Base-by-base conservation (phyloP, 2,113 vertebrate genomes). In the Charina bottae region DNA sequence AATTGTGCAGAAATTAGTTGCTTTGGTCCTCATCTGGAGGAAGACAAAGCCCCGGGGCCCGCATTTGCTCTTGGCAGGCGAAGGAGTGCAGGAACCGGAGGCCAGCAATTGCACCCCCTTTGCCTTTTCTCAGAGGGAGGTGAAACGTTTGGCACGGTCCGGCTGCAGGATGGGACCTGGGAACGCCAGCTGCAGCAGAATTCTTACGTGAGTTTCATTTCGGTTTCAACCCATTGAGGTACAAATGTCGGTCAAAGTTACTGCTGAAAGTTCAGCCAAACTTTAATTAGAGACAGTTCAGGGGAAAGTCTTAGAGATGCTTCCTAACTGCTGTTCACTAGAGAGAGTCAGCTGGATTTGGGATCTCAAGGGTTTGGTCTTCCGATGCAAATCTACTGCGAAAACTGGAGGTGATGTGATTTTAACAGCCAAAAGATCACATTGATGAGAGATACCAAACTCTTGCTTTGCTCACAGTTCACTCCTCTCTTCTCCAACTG, bases 11-110 rank as follows among this genome's bases (percentile, higher is more conserved):
- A 55, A 93, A 96, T 94, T 95, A 95, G 96, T 96, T 96, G 89
- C n/a, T 96, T 94, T 95, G 94, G 92, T 96, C 94, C 94, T 91
- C 94, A 84, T 92, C 90, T 96, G 95, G 93, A 97, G 86, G 6
- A 0, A 87, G 92, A 94, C 83, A 68, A 15, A 72, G 90, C 94
- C 95, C 72, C 62, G 88, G 90, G 93, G 95, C 90, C 89, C 94
- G 84, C 92, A 83, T 93, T 93, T 90, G 91, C 90, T 94, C 72
- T 95, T 96, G 96, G 95, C 96, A 96, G 92, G 90, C 53, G 58
- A 93, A 33, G 85, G 37, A 93, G 95, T 96, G 87, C 91, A 24
- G 94, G 42, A 49, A 56, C 46, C 42, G 15, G 58, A n/a, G 24
- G 78, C 78, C 46, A 55, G 58, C 21, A 8, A 15, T 19, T 89